These are phyloP conservation scores for Luffia ferchaultella DNA, from an alignment of 2,888 invertebrate genomes.

Conservation along the genomic window DNA sequence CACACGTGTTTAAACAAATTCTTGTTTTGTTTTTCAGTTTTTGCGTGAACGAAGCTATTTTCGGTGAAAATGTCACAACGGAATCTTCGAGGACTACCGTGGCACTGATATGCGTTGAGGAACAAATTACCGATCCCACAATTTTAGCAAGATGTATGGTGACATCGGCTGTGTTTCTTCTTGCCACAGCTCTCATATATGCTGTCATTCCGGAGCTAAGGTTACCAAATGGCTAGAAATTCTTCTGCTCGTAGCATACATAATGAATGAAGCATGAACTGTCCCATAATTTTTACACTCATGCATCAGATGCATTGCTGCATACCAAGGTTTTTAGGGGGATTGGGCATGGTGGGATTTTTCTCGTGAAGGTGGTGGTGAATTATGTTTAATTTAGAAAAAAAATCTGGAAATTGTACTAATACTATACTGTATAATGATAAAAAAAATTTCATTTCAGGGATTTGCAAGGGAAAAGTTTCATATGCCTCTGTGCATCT, in stretches of 20 bases:
- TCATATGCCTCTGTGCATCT: constrained; percentile 39
- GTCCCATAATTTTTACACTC: too few relatives aligned
- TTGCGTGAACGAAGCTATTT: neutral
- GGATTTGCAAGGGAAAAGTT: constrained; percentile 47
- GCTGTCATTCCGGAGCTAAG: neutral
- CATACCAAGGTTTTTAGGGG: too few relatives aligned
- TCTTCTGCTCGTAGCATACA: too few relatives aligned
- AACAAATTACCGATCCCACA: constrained; percentile 1
- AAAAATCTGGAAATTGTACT: too few relatives aligned
- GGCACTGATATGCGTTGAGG: neutral
- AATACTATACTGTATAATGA: too few relatives aligned
- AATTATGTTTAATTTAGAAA: too few relatives aligned
- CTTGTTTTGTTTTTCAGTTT: neutral
- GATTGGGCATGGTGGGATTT: too few relatives aligned
- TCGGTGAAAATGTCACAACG: neutral
- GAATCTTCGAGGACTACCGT: neutral
- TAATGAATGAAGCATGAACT: too few relatives aligned
- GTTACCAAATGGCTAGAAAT: too few relatives aligned
- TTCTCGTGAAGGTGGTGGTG: too few relatives aligned
- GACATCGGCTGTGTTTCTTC: neutral
- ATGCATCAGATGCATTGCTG: too few relatives aligned
- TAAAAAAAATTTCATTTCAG: constrained; percentile 33
- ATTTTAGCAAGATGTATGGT: neutral
- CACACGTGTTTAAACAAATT: too few relatives aligned
- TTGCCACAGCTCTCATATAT: neutral